A percentile compares a stretch with the other conserved stretches of the same genome.
phyloP scores from a whole-genome alignment of 30 jellyfish, hydroid and myxozoan species.

The Aurelia sp. region DNA sequence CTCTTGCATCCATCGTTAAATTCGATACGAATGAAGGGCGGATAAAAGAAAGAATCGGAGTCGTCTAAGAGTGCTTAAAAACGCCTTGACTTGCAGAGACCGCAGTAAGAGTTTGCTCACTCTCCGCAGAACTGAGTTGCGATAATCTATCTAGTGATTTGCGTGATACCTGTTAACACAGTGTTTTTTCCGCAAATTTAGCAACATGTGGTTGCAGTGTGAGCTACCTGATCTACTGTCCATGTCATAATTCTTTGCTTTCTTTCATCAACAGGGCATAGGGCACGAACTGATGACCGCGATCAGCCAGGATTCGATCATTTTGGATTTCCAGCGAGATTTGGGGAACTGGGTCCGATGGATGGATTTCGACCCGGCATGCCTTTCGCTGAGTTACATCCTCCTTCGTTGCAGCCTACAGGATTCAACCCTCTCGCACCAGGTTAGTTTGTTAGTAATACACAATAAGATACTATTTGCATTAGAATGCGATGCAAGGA shows the following conservation, averaged over 20 bases:
- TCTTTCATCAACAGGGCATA: conserved; percentile 76
- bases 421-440: conserved; percentile 92
- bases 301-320: conserved; percentile 97
- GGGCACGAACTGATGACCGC: conserved; percentile 94
- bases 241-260: background rate
- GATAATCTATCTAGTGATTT: conserved; percentile 13
- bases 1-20: no score
- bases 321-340: conserved; percentile 91
- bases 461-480: no score
- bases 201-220: conserved; percentile 44
- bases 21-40: no score
- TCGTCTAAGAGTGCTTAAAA: background rate
- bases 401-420: conserved; percentile 86
- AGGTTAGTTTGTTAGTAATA: conserved; percentile 59
- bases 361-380: conserved; percentile 94
- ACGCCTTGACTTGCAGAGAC: conserved; percentile 21
- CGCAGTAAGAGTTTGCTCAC: conserved; percentile 13
- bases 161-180: conserved; percentile 47
- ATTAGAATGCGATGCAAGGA: no score
- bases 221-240: conserved; percentile 9
- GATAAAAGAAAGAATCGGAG: background rate
- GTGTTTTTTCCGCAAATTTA: conserved; percentile 18
- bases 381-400: conserved; percentile 97
- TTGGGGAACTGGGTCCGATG: conserved; percentile 98
- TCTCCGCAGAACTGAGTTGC: conserved; percentile 4